Conservation (phyloP, 2,888 invertebrate species). For the Nipponacmea schrenckii region DNA sequence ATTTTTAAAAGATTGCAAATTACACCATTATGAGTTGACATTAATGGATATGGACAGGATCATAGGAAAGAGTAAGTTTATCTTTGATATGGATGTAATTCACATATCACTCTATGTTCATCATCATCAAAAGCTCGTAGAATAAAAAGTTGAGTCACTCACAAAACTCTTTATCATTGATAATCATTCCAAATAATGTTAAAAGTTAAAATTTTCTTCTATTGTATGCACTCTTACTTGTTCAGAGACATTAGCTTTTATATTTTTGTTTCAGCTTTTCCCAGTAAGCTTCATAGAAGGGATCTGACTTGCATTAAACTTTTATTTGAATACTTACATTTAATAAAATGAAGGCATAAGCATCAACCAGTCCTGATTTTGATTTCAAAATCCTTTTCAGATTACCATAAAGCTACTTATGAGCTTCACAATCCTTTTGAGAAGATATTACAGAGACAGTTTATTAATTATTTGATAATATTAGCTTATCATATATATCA, state of each 20-base stretch:
- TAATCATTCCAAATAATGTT: too few relatives aligned
- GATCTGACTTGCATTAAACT: too few relatives aligned
- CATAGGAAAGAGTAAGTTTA: slow-evolving; percentile 43
- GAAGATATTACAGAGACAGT: slow-evolving; percentile 64
- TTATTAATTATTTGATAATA: slow-evolving; percentile 63
- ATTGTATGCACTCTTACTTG: too few relatives aligned
- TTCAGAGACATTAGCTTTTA: too few relatives aligned
- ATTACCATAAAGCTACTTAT: slow-evolving; percentile 42
- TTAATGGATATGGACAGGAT: slow-evolving; percentile 66
- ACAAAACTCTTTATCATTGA: too few relatives aligned
- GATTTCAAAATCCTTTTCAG: slow-evolving; percentile 31
- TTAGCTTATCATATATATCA: slow-evolving; percentile 61
- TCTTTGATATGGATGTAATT: neutral
- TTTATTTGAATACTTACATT: neutral
- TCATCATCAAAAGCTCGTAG: too few relatives aligned
- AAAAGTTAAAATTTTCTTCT: too few relatives aligned
- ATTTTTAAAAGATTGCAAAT: slow-evolving; percentile 64
- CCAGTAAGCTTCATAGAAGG: too few relatives aligned
- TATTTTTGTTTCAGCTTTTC: too few relatives aligned
- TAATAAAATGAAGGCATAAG: neutral
- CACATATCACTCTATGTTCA: neutral
- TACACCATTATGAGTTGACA: slow-evolving; percentile 59
- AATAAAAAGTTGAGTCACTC: too few relatives aligned
- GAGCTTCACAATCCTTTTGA: slow-evolving; percentile 64
- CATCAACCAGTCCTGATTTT: neutral